Conservation (phyloP, 2,113 vertebrate genomes). For the Eretmochelys imbricata region DNA sequence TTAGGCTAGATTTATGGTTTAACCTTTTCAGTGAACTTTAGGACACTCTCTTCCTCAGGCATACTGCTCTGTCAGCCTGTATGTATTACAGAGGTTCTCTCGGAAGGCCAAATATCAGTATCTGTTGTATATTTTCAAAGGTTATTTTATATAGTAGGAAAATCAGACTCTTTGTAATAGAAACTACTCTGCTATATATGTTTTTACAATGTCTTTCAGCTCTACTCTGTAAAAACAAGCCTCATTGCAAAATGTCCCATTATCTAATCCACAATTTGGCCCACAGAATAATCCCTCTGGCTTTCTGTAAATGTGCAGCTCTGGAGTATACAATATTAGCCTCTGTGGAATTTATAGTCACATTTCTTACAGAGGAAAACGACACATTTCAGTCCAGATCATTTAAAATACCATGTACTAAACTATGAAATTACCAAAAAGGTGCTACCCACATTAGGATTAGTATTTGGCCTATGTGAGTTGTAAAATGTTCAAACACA, state of each 20-base stretch:
- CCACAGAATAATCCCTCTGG: not conserved
- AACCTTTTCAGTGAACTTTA: not conserved
- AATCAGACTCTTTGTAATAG: not conserved
- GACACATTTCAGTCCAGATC: not conserved
- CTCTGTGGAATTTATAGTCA: not conserved
- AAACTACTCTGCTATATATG: not conserved
- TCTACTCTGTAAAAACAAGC: not conserved
- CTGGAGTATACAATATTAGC: not conserved
- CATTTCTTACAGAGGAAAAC: constrained; percentile 13
- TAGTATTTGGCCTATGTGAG: not conserved
- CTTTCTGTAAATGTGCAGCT: constrained; percentile 26
- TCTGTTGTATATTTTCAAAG: not conserved
- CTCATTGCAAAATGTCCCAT: not conserved
- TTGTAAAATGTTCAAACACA: not conserved
- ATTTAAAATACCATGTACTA: not conserved
- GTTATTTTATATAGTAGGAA: not conserved
- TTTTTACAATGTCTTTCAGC: not conserved
- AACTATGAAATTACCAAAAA: not conserved
- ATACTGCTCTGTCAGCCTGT: not conserved
- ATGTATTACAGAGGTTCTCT: not conserved
- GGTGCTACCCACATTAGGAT: not conserved
- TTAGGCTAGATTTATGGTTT: not conserved
- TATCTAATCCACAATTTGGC: constrained; percentile 1
- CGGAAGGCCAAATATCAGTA: not conserved
- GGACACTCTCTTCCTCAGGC: not conserved